Evolutionary conservation across 2,888 invertebrate genomes (phyloP), one percentile per base, ranked within the genome.

Genomic region (Cosmopolites sordidus): DNA sequence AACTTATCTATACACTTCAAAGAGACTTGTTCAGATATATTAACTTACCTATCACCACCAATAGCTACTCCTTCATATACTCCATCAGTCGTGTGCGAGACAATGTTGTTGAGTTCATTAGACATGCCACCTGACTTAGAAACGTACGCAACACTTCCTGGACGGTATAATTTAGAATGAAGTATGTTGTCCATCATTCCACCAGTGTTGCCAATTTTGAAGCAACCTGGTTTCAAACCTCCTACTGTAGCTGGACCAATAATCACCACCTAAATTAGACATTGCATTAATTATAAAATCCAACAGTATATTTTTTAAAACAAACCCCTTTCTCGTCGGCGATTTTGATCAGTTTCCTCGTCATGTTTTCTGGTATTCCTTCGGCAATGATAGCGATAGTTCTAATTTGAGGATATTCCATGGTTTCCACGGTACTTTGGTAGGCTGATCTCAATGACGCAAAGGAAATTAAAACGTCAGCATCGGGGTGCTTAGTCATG

Each of bases 181-280:
- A 99, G 77, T 62, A 99, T 96, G 71, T 99, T 99, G 74, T 99
- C 99, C 81, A 99, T 89, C 98, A 99, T 99, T 53, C 99, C 99
- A 11, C 98, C 99, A 0, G 99, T 99, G 78, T 99, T 99, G 50
- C 97, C 97, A 64, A 99, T 99, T 77, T 98, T 99, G 76, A 99
- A 97, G 73, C 97, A 95, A 1, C 98, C 99, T 0, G 99, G 98
- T 67, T 98, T 97, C 51, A 99, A 89, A 2, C 98, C 99, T 43
- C 99, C 99, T 37, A 99, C 93, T 0, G 93, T 93, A 0, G 96
- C 96, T 0, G 97, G 11, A 89, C 69, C 75, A 48, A 75, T 75
- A 16, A 75, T 72, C 0, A 71, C 63, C 12, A 75, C 72, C 55
- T 55, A 37, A n/a, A 37, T n/a, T 8, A 22, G 8, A 22, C n/a